Evolutionary conservation across 2,888 invertebrate species (phyloP).

Genomic region (Nemapogon koenigi): DNA sequence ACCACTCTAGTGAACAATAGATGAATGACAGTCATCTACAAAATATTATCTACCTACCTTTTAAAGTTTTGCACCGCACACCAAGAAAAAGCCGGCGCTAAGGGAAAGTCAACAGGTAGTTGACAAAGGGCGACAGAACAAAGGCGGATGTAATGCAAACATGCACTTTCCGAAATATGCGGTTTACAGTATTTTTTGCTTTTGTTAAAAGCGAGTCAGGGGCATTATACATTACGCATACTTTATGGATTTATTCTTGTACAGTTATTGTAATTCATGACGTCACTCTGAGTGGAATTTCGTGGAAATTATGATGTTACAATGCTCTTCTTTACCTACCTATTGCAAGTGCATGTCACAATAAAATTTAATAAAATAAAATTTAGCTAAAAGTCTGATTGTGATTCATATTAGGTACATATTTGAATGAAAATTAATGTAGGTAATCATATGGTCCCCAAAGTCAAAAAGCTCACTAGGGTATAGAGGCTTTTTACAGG

Average conservation of each 20-base stretch:
- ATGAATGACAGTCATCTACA: no score
- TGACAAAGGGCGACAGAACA: constrained; percentile 31
- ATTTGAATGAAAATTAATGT: no score
- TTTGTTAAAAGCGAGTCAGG: constrained; percentile 12
- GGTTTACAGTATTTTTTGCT: constrained; percentile 33
- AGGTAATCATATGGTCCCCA: no score
- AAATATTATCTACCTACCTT: no score
- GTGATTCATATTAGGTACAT: no score
- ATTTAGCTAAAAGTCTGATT: no score
- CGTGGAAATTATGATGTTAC: no score
- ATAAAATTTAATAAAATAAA: no score
- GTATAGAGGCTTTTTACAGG: no score
- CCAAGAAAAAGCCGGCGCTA: constrained; percentile 33
- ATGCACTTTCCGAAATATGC: constrained; percentile 36
- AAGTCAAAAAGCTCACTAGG: no score
- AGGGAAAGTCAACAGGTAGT: constrained; percentile 47
- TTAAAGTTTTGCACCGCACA: constrained; percentile 28
- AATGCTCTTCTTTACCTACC: no score
- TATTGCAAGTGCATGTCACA: no score
- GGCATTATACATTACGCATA: constrained; percentile 21
- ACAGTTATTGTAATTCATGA: constrained; percentile 12
- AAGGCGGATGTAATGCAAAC: constrained; percentile 23
- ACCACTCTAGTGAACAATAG: constrained; percentile 4
- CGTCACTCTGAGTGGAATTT: constrained; percentile 15
- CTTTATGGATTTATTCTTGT: constrained; percentile 13